phyloP scores from a whole-genome alignment of 2,797 vertebrate genomes.

The Hippopotamyrus pictus region DNA sequence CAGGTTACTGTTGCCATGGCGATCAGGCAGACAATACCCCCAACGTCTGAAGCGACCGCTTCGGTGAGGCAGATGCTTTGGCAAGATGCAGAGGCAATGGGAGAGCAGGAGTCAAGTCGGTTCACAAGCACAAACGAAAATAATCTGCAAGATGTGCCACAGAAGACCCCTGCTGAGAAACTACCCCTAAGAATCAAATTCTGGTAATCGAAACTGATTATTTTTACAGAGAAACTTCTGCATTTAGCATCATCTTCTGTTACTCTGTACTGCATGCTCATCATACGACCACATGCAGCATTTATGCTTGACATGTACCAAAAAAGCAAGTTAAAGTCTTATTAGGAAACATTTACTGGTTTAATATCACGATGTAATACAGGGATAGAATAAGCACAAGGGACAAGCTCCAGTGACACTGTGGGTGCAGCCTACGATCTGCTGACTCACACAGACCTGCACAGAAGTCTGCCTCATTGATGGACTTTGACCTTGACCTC shows the following conservation, averaged over 20 bases:
- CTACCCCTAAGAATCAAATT: not conserved
- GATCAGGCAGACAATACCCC: conserved; percentile 32
- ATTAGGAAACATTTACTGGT: not conserved
- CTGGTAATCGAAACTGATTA: not conserved
- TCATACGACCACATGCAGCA: not conserved
- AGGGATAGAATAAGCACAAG: not conserved
- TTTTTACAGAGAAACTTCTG: not conserved
- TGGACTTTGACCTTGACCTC: not conserved
- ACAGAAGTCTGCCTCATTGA: not conserved
- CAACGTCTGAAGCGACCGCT: conserved; percentile 23
- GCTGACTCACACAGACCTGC: not conserved
- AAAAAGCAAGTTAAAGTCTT: not conserved
- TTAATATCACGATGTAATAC: not conserved
- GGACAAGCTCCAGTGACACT: not conserved
- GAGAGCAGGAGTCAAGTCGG: not conserved
- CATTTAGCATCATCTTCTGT: not conserved
- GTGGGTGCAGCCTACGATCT: not conserved
- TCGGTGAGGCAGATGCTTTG: not conserved
- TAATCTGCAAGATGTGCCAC: not conserved
- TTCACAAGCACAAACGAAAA: not conserved
- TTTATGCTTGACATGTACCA: not conserved
- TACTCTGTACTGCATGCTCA: not conserved
- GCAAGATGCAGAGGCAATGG: not conserved
- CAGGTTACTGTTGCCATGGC: conserved; percentile 44
- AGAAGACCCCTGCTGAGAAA: not conserved